Evolutionary conservation across 2,888 invertebrate genomes (phyloP).

Genomic region (Caradrina clavipalpis): DNA sequence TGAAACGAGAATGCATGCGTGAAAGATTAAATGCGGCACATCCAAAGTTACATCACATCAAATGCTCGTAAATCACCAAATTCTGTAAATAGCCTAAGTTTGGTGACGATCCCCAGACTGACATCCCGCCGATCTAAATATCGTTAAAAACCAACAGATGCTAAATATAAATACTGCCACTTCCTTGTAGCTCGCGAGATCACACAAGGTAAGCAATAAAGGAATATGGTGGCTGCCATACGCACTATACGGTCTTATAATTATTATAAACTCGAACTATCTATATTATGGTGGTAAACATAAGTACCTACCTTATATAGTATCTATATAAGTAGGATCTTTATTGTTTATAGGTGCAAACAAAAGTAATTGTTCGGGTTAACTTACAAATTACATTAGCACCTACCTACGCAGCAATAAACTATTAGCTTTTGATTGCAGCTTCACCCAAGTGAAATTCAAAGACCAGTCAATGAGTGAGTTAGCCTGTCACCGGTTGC

Average conservation of each 20-base stretch:
- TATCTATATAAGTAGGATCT: too few relatives aligned
- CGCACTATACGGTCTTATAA: too few relatives aligned
- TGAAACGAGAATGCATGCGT: conserved; percentile 1
- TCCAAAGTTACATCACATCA: conserved; percentile 28
- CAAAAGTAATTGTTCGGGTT: background rate
- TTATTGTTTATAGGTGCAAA: too few relatives aligned
- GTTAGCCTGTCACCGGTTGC: background rate
- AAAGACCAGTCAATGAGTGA: background rate
- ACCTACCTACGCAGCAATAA: too few relatives aligned
- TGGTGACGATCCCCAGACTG: conserved; percentile 62
- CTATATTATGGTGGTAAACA: too few relatives aligned
- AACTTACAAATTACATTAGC: background rate
- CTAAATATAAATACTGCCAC: conserved; percentile 40
- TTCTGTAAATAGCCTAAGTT: conserved; percentile 52
- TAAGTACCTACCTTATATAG: too few relatives aligned
- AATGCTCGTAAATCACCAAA: conserved; percentile 34
- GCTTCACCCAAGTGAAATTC: too few relatives aligned
- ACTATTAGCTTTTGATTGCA: too few relatives aligned
- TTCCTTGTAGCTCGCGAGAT: conserved; percentile 31
- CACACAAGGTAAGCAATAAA: background rate
- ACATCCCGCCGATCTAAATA: conserved; percentile 57
- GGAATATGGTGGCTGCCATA: background rate
- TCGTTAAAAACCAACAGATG: conserved; percentile 52
- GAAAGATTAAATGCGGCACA: conserved; percentile 21
- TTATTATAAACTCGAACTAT: background rate